phyloP scores from a whole-genome alignment of 2,797 vertebrate genomes.

The Labroides dimidiatus region DNA sequence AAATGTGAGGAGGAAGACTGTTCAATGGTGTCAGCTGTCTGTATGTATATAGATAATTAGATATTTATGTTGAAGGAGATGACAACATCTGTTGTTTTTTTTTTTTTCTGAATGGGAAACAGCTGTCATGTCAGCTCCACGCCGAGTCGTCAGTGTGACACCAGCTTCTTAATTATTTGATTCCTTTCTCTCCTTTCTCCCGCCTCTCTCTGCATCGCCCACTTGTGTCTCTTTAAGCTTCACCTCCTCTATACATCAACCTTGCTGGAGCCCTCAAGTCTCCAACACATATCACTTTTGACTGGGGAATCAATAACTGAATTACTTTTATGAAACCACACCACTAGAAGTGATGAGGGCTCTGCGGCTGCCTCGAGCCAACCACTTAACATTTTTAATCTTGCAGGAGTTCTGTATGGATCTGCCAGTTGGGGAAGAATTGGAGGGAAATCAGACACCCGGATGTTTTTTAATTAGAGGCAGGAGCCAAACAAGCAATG shows the following conservation, averaged over 20 bases:
- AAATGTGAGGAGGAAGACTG: constrained; percentile 3
- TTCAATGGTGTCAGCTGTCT: constrained; percentile 14
- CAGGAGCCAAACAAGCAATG: constrained; percentile 67
- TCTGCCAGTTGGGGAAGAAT: constrained; percentile 54
- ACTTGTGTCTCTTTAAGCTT: constrained; percentile 45
- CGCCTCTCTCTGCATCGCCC: constrained; percentile 12
- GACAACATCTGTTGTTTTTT: constrained; percentile 13
- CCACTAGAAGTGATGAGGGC: constrained; percentile 70
- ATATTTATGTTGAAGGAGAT: constrained; percentile 23
- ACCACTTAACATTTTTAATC: constrained; percentile 80
- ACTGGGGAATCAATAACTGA: constrained; percentile 78
- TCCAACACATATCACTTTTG: constrained; percentile 74
- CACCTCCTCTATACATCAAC: constrained; percentile 55
- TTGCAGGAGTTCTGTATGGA: constrained; percentile 67
- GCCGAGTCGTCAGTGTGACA: constrained; percentile 7
- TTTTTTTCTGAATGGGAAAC: constrained; percentile 25
- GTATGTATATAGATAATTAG: constrained; percentile 1
- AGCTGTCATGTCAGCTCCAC: constrained; percentile 25
- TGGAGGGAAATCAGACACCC: constrained; percentile 52
- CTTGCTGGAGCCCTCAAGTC: constrained; percentile 58
- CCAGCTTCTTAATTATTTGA: constrained; percentile 41
- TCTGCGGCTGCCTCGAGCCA: constrained; percentile 59
- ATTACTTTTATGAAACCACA: constrained; percentile 77
- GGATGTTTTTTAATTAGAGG: constrained; percentile 72
- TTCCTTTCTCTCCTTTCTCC: constrained; percentile 5